Evolutionary conservation across 2,113 vertebrate species (phyloP), one percentile per base, ranked within the genome.

Genomic region (Neofelis nebulosa): DNA sequence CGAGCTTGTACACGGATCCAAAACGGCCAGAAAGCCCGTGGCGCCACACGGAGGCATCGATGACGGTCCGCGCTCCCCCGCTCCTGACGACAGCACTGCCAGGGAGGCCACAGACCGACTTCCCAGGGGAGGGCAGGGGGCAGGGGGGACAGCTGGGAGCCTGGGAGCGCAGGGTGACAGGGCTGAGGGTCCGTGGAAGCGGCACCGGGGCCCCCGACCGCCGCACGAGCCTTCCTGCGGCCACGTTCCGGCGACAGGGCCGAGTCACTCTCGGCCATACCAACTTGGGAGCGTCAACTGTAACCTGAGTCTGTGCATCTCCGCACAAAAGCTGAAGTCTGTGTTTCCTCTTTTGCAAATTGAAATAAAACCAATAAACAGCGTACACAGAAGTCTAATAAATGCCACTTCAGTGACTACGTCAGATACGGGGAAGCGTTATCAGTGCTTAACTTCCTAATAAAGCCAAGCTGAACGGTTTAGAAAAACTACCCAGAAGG

Each of bases 41-140:
- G 16, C 4, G 41, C 33, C 23, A 31, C 16, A 5, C 0, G 9
- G 1, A 33, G 55, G 27, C 21, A 2, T 5, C 1, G 18, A 12
- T 1, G 18, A 9, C 0, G 3, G 52, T 31, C 27, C 15, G 3
- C 4, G 13, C 38, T 13, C 6, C 5, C 71, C 68, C 1, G 27
- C 27, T 29, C 74, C 41, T 5, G 6, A 5, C 48, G 31, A 48
- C 25, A 63, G 7, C 8, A 29, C 33, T 8, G 0, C 2, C 5
- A 0, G 8, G n/a, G 19, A 14, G 29, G 9, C 41, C 25, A 23
- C 1, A 27, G 18, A 2, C 45, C 79, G 1, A 0, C 11, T n/a
- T 27, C 15, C 25, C 73, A 16, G 57, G 12, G 0, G 0, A 83
- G 12, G 13, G 38, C 36, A 18, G 50, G 5, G 9, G 38, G 66